Evolutionary conservation across 2,888 invertebrate genomes (phyloP).

Genomic region (Drosophila borealis): DNA sequence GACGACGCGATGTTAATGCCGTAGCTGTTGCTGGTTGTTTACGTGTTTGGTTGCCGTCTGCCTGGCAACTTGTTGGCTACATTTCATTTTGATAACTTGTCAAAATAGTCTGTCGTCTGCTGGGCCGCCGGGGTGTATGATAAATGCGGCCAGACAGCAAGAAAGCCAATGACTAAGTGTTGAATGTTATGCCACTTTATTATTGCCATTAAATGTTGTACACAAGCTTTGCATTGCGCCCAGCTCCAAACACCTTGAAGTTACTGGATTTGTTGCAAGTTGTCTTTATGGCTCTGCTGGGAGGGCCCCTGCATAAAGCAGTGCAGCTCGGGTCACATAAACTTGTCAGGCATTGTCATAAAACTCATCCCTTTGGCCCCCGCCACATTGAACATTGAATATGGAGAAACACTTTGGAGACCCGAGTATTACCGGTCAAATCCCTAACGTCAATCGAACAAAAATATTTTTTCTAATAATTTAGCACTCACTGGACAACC

Average conservation of each 20-base stretch:
- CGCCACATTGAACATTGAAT: constrained; percentile 35
- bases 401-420: constrained; percentile 41
- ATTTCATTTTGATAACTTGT: constrained; percentile 81
- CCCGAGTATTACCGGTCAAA: constrained; percentile 18
- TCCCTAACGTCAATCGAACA: constrained; percentile 35
- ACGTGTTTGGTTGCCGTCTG: constrained; percentile 17
- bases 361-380: constrained; percentile 42
- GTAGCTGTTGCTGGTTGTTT: constrained; percentile 7
- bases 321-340: constrained; percentile 67
- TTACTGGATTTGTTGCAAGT: constrained; percentile 47
- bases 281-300: constrained; percentile 77
- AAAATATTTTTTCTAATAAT: constrained; percentile 34
- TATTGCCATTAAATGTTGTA: constrained; percentile 66
- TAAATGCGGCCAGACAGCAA: constrained; percentile 79
- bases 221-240: constrained; percentile 7
- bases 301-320: constrained; percentile 46
- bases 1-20: constrained; percentile 25
- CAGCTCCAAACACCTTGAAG: constrained; percentile 22
- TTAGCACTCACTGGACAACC: constrained; percentile 21
- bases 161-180: constrained; percentile 74
- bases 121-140: constrained; percentile 60
- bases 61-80: constrained; percentile 70
- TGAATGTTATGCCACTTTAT: constrained; percentile 77
- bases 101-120: constrained; percentile 75
- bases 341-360: constrained; percentile 73